phyloP scores from a whole-genome alignment of 2,888 invertebrate species.

The Trachelus tabidus region DNA sequence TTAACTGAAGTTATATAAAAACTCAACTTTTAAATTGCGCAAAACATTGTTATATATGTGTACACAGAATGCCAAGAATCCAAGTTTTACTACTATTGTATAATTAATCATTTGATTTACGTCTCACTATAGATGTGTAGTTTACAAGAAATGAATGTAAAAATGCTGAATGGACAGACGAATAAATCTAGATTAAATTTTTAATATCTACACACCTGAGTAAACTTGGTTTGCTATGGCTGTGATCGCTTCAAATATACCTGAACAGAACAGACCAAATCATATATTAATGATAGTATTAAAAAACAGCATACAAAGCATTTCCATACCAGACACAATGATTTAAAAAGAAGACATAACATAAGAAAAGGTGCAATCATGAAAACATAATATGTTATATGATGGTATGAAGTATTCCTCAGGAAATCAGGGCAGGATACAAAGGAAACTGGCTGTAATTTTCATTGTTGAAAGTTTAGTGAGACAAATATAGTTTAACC shows the following conservation, averaged over 20 bases:
- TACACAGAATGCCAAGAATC: not conserved
- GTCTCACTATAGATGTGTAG: not conserved
- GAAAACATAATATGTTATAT: not conserved
- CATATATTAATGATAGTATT: slow-evolving; percentile 34
- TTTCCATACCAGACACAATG: not conserved
- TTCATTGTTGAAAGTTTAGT: not conserved
- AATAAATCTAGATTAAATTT: slow-evolving; percentile 19
- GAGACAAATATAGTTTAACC: not conserved
- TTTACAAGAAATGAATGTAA: slow-evolving; percentile 10
- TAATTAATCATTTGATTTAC: not conserved
- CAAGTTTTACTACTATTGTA: not conserved
- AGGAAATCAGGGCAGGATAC: too few relatives aligned
- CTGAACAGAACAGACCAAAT: slow-evolving; percentile 66
- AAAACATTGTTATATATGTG: not conserved
- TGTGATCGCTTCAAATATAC: slow-evolving; percentile 62
- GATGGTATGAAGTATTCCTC: too few relatives aligned
- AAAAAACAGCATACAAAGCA: not conserved
- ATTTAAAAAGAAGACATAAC: too few relatives aligned
- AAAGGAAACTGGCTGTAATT: too few relatives aligned
- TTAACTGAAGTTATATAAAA: not conserved
- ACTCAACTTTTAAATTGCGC: not conserved
- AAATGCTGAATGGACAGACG: slow-evolving; percentile 64
- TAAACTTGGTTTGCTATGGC: slow-evolving; percentile 62
- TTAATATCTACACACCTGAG: slow-evolving; percentile 61
- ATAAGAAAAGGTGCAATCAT: not conserved